Base-by-base conservation (phyloP, 2,888 invertebrate genomes). In the Drosophila fulvimacula region DNA sequence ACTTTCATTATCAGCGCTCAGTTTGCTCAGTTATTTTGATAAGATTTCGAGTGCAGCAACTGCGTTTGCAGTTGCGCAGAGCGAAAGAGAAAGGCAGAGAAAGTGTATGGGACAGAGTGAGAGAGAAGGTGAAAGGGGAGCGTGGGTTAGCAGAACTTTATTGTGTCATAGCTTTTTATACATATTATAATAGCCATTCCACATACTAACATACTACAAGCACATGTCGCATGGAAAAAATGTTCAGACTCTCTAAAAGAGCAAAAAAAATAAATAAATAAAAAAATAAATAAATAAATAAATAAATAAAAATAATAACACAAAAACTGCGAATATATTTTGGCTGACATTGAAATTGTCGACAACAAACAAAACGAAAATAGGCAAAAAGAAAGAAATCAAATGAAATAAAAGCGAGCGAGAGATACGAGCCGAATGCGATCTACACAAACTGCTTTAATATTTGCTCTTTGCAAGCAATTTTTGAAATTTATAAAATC, bases 1-100 rank as follows among this genome's bases (percentile, higher is more conserved):
- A 67, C 88, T 85, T 85, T 88, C 76, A 65, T 85, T 85, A 88
- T 85, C 88, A 85, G 73, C 32, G 1, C n/a, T 70, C 66, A 73
- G 76, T 71, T 78, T 81, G 68, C 36, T 44, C 27, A 51, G 61
- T 15, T 49, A 19, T 34, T 64, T 42, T 81, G 84, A 85, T 85
- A 85, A 85, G 85, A 81, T 77, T 82, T 58, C 13, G 69, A 62
- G 67, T 73, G 73, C 79, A 77, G 85, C 72, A 39, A 69, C 79
- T 81, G 84, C 82, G 73, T 79, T 72, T 82, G 69, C 81, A 76
- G 53, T 60, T 58, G 65, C 49, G 46, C 38, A 46, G 5, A 41
- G 55, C 38, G 44, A 6, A 9, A 34, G 5, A 17, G 48, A 49
- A 36, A 42, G 59, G 46, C 46, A 48, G 21, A 30, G 58, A 15